Evolutionary conservation across 2,888 invertebrate species (phyloP), one percentile per base, ranked within the genome.

Genomic region (Spicauda simplicius): DNA sequence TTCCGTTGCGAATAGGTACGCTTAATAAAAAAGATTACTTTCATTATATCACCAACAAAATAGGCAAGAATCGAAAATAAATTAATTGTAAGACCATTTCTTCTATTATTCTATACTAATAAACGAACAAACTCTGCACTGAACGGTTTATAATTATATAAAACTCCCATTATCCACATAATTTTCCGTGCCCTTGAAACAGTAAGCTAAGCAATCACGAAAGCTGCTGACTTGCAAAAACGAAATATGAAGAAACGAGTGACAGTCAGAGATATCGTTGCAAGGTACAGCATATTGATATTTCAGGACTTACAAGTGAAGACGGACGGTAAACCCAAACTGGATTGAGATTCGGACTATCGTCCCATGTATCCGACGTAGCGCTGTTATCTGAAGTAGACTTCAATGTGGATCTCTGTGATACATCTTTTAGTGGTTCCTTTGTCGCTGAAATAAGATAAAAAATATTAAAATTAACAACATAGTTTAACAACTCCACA

Each of bases 241-340:
- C 8, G 45, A 45, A 18, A 41, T 33, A 20, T 48, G 20, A 48
- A 60, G 48, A 50, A 30, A 37, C 18, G 16, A 25, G 18, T 18
- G 50, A 52, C 33, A 52, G 55, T 33, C 50, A 33, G 67, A 56
- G 67, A 67, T n/a, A 61, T 62, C 59, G 30, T 48, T 33, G 56
- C 50, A 37, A 52, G 56, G 61, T 61, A 37, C 25, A 50, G 20
- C 7, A 45, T 52, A 68, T 63, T 58, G 55, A 54, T 52, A 48
- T 64, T 61, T 63, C 25, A 63, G 52, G 30, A 73, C 78, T 77
- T 73, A 82, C 81, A 63, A 72, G 53, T 19, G 74, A 64, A 5
- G 73, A 69, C 10, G 79, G 79, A 7, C 71, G 75, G 59, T 79
- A 76, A 2, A 76, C 64, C 82, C 82, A 81, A 30, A 80, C 56